Percentiles rank a stretch among this genome's conserved stretches.
phyloP scores from a whole-genome alignment of 2,888 invertebrate species.

The Patella ulyssiponensis region DNA sequence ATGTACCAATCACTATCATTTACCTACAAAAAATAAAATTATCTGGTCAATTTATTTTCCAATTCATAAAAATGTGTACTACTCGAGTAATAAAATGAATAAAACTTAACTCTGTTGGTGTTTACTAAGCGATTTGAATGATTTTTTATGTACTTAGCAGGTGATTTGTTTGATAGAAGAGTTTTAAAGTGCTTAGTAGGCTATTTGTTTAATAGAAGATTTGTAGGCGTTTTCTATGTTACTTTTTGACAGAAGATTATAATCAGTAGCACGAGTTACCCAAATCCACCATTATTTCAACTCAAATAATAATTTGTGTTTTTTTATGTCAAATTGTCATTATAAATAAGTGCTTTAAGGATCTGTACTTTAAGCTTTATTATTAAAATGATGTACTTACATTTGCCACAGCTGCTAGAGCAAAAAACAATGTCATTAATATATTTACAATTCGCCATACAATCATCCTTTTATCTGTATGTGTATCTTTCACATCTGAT shows the following conservation, averaged over 20 bases:
- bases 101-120: background rate
- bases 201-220: too few species aligned
- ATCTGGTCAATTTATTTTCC: background rate
- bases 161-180: too few species aligned
- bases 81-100: background rate
- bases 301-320: too few species aligned
- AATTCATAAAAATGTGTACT: background rate
- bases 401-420: slow-evolving; percentile 57
- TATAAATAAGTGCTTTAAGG: too few species aligned
- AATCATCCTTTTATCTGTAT: slow-evolving; percentile 14
- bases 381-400: slow-evolving; percentile 40
- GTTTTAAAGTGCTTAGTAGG: too few species aligned
- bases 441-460: slow-evolving; percentile 58
- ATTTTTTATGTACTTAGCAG: too few species aligned
- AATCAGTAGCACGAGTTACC: background rate
- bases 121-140: background rate
- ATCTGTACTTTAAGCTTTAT: too few species aligned
- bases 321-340: too few species aligned
- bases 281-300: too few species aligned
- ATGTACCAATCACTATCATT: slow-evolving; percentile 65
- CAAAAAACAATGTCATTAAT: slow-evolving; percentile 59
- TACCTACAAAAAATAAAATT: slow-evolving; percentile 46
- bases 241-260: background rate
- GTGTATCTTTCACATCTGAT: background rate
- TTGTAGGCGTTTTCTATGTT: background rate